Percentiles rank a stretch among this genome's conserved stretches.
These are phyloP conservation scores for Hydropotes inermis DNA, from an alignment of 2,113 vertebrate species.

Conservation along the genomic window DNA sequence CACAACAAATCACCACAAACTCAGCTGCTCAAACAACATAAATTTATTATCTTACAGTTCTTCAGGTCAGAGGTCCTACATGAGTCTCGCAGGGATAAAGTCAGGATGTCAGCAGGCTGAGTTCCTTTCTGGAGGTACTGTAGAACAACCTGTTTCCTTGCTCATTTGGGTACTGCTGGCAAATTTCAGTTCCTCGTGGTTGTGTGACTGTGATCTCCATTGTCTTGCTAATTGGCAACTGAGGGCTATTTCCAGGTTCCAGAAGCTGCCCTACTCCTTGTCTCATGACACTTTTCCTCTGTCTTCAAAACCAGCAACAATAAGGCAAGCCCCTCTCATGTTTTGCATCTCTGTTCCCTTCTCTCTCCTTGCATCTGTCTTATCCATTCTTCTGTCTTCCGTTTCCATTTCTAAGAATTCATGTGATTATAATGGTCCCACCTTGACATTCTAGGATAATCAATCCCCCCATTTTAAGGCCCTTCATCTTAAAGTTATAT, in stretches of 20 bases:
- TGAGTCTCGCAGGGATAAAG: background rate
- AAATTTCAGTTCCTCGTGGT: background rate
- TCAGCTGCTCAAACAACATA: background rate
- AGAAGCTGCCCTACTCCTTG: background rate
- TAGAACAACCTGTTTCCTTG: background rate
- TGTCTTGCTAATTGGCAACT: background rate
- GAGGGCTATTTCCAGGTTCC: background rate
- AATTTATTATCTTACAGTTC: background rate
- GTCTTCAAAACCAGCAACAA: background rate
- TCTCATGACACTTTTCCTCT: background rate
- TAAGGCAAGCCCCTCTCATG: background rate
- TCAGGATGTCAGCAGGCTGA: background rate
- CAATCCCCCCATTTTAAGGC: background rate
- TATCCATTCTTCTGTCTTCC: background rate
- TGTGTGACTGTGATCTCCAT: background rate
- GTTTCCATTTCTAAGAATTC: background rate
- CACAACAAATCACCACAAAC: background rate
- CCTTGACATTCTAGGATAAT: background rate
- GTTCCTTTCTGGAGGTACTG: background rate
- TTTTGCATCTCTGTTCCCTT: background rate
- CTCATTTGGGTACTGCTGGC: background rate
- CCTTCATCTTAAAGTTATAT: background rate
- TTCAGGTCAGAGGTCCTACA: background rate
- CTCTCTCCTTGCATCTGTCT: background rate
- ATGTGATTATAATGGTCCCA: background rate